Evolutionary conservation across 1,140 invertebrate species (phyloP).

Genomic region (Choristoneura fumiferana): DNA sequence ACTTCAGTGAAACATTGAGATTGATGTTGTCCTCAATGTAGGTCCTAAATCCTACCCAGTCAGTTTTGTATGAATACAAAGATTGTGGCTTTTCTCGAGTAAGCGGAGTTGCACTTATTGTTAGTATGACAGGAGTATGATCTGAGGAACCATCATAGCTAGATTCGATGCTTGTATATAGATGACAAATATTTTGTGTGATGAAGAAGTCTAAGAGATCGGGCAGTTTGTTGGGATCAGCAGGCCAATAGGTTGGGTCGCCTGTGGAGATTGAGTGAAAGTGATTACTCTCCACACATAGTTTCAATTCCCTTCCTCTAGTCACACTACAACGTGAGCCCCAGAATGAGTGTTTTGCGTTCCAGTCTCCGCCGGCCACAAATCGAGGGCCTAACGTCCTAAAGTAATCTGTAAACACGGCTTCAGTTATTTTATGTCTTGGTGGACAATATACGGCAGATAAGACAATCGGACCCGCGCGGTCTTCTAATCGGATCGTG

Average conservation of each 20-base stretch:
- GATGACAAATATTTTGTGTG: slow-evolving; percentile 1
- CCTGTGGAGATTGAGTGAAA: background rate
- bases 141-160: slow-evolving; percentile 19
- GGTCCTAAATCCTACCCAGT: background rate
- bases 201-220: slow-evolving; percentile 18
- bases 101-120: slow-evolving; percentile 12
- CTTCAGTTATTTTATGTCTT: background rate
- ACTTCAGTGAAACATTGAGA: background rate
- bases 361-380: slow-evolving; percentile 44
- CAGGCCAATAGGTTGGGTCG: background rate
- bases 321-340: slow-evolving; percentile 34
- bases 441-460: slow-evolving; percentile 13
- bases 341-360: slow-evolving; percentile 43
- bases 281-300: slow-evolving; percentile 16
- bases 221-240: slow-evolving; percentile 2
- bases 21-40: background rate
- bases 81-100: background rate
- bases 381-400: slow-evolving; percentile 40
- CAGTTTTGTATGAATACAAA: background rate
- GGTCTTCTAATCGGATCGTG: slow-evolving; percentile 14
- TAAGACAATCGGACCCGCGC: background rate
- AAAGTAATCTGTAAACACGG: slow-evolving; percentile 1
- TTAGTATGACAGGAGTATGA: slow-evolving; percentile 19
- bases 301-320: slow-evolving; percentile 25
- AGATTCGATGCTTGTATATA: background rate